A percentile compares a stretch with the other conserved stretches of the same genome.
Conservation (phyloP, 2,113 vertebrate species). For the Origma solitaria region DNA sequence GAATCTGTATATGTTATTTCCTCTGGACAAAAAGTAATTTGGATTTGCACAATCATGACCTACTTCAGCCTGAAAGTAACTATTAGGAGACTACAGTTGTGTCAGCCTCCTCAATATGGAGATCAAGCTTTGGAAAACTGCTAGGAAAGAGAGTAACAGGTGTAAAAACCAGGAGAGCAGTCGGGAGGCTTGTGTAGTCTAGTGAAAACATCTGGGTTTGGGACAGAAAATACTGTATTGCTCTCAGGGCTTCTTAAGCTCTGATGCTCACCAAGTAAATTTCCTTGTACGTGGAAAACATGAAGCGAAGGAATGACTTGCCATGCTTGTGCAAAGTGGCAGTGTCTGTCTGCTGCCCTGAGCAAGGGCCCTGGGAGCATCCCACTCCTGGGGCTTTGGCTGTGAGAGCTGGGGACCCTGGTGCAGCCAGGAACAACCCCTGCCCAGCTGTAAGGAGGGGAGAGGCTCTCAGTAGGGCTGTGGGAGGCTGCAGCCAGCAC, state of each 20-base stretch:
- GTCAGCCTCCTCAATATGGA: not conserved
- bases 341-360: not conserved
- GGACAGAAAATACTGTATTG: not conserved
- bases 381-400: not conserved
- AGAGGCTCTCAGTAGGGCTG: not conserved
- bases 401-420: not conserved
- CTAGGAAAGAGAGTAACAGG: not conserved
- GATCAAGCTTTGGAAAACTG: not conserved
- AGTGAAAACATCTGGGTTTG: not conserved
- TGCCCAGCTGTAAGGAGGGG: accelerated
- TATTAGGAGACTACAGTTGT: not conserved
- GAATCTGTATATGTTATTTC: not conserved
- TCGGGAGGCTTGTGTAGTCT: not conserved
- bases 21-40: not conserved
- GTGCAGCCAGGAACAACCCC: not conserved
- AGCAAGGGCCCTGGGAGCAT: not conserved
- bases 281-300: not conserved
- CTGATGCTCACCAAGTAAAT: not conserved
- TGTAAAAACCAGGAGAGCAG: not conserved
- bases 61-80: not conserved
- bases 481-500: not conserved
- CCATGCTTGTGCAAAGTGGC: not conserved
- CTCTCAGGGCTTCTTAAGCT: not conserved
- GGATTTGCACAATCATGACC: not conserved
- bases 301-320: not conserved